Evolutionary conservation across 2,888 invertebrate species (phyloP), one percentile per base, ranked within the genome.

Genomic region (Drosophila stalkeri): DNA sequence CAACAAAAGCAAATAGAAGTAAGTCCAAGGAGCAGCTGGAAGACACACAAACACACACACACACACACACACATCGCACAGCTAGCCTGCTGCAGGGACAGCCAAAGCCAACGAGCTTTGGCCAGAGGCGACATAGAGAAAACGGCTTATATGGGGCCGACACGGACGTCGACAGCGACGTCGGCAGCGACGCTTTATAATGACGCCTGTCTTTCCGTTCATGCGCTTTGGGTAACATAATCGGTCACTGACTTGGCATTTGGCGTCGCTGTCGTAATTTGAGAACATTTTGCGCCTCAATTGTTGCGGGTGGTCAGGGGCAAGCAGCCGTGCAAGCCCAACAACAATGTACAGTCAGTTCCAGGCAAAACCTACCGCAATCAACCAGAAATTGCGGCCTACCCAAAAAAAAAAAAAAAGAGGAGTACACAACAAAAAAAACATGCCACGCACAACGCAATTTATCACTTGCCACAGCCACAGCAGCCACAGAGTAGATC

Each of bases 191-290:
- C 70, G 84, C 76, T 86, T 71, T 82, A 86, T 84, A 86, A 84
- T 84, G 83, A 84, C 83, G 85, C 72, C 83, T 87, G 88, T 88
- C 83, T 76, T 72, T 75, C 63, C 63, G 76, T 71, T 77, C 68
- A 71, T 84, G 79, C 80, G 84, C 90, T 87, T 89, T 80, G 88
- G 90, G 87, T 88, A 90, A 90, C 86, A 90, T 88, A 88, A 88
- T 88, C 87, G 87, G 87, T 88, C 87, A 88, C 82, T 88, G 87
- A 90, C 87, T 88, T 79, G 82, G 67, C 90, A 89, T 90, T 87
- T 90, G 90, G 86, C 89, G 80, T 80, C 51, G 49, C 49, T 16
- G 51, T 51, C 73, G 86, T 90, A 87, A 87, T 89, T 89, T 76
- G 90, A 87, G 90, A 84, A 71, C 77, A 82, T 75, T 77, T 89